phyloP scores from a whole-genome alignment of 2,113 vertebrate species.

The Poeciliopsis prolifica region DNA sequence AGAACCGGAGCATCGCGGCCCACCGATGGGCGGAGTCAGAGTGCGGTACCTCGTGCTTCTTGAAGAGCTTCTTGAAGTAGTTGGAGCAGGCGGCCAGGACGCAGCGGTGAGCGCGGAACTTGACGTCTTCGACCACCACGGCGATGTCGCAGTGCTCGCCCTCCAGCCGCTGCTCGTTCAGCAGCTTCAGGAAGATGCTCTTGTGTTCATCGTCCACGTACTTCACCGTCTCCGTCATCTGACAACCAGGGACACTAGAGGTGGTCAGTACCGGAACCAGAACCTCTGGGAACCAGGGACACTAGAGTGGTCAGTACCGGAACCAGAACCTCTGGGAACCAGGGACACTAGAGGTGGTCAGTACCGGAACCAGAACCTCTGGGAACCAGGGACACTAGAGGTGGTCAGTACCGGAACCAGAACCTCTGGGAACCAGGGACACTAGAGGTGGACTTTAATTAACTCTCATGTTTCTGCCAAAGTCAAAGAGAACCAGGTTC shows the following conservation, averaged over 20 bases:
- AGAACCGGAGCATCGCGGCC: not conserved
- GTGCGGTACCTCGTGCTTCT: constrained; percentile 86
- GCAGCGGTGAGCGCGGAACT: constrained; percentile 94
- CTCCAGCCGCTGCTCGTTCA: constrained; percentile 95
- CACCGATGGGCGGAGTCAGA: too few species aligned
- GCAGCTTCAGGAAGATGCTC: constrained; percentile 94
- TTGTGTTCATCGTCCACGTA: constrained; percentile 97
- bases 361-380: too few species aligned
- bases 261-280: not conserved
- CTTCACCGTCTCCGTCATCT: constrained; percentile 97
- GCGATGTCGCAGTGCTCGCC: constrained; percentile 98
- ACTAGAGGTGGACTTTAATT: too few species aligned
- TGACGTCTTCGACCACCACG: constrained; percentile 97
- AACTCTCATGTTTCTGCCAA: too few species aligned
- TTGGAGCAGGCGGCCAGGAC: constrained; percentile 97
- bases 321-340: too few species aligned
- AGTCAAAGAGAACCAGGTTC: too few species aligned
- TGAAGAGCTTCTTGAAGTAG: constrained; percentile 98
- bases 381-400: too few species aligned
- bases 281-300: too few species aligned
- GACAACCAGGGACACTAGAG: not conserved
- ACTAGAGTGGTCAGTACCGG: too few species aligned
- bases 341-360: too few species aligned
- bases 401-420: too few species aligned
- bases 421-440: too few species aligned